Conservation (phyloP, 2,888 invertebrate genomes). For the Zelleria hepariella region DNA sequence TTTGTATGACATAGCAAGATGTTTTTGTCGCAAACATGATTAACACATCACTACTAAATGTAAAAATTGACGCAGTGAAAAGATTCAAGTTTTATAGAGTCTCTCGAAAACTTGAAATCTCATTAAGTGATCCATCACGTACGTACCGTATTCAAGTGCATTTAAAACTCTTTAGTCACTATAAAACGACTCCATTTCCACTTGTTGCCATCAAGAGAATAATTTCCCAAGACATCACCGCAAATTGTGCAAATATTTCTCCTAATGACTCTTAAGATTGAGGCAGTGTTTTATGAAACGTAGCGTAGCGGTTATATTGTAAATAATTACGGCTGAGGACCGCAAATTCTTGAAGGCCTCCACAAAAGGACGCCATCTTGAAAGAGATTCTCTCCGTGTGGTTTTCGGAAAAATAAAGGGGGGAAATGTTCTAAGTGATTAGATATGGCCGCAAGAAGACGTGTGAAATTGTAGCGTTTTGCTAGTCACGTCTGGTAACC, state of each 20-base stretch:
- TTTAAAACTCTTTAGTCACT: slow-evolving; percentile 1
- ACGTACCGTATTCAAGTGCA: no score
- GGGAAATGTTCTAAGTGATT: background rate
- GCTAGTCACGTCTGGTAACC: background rate
- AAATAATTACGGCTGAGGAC: background rate
- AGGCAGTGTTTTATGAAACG: slow-evolving; percentile 1
- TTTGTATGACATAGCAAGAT: background rate
- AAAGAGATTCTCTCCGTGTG: background rate
- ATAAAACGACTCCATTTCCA: background rate
- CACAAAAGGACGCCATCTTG: background rate
- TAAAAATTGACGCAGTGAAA: background rate
- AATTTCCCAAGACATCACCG: slow-evolving; percentile 7
- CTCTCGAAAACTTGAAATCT: background rate
- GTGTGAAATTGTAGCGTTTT: background rate
- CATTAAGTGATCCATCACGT: background rate
- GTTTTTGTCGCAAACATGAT: background rate
- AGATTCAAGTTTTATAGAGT: background rate
- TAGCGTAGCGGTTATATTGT: background rate
- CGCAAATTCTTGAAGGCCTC: background rate
- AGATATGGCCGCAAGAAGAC: background rate
- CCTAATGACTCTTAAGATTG: slow-evolving; percentile 13
- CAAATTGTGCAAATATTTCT: slow-evolving; percentile 18
- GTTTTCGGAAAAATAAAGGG: background rate
- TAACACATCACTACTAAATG: background rate
- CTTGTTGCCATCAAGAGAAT: background rate